phyloP scores from a whole-genome alignment of 2,888 invertebrate genomes.

The Orthosia gothica region DNA sequence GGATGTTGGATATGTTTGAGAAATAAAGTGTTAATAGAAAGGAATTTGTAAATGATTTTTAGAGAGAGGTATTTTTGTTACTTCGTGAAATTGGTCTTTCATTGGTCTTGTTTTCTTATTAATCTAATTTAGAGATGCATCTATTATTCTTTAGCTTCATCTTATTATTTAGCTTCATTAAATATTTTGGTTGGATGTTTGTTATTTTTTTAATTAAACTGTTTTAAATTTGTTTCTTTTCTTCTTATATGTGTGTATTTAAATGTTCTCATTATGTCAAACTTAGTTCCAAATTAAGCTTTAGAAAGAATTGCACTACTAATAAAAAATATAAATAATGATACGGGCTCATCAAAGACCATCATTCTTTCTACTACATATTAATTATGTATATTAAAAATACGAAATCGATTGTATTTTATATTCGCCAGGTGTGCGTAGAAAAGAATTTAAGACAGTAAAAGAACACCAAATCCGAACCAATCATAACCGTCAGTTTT shows the following conservation, averaged over 20 bases:
- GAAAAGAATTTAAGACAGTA: constrained; percentile 3
- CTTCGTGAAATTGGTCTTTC: not conserved
- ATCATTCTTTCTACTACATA: not conserved
- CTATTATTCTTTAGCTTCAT: too few species aligned
- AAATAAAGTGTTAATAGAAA: not conserved
- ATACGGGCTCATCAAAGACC: not conserved
- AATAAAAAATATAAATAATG: not conserved
- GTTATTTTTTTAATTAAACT: not conserved
- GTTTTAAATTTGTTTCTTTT: not conserved
- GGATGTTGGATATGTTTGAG: not conserved
- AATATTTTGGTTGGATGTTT: too few species aligned
- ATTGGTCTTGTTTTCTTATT: not conserved
- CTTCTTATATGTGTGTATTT: not conserved
- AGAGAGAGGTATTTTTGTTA: not conserved
- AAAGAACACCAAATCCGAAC: constrained; percentile 18
- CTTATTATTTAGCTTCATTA: too few species aligned
- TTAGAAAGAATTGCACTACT: not conserved
- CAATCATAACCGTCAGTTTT: constrained; percentile 40
- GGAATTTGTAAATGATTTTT: not conserved
- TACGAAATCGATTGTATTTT: constrained; percentile 7
- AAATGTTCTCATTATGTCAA: not conserved
- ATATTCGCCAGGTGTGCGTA: constrained; percentile 26
- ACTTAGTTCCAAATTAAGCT: not conserved
- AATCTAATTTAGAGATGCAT: not conserved
- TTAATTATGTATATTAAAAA: not conserved